phyloP scores from a whole-genome alignment of 2,888 invertebrate genomes.

The Cataglyphis albicans region DNA sequence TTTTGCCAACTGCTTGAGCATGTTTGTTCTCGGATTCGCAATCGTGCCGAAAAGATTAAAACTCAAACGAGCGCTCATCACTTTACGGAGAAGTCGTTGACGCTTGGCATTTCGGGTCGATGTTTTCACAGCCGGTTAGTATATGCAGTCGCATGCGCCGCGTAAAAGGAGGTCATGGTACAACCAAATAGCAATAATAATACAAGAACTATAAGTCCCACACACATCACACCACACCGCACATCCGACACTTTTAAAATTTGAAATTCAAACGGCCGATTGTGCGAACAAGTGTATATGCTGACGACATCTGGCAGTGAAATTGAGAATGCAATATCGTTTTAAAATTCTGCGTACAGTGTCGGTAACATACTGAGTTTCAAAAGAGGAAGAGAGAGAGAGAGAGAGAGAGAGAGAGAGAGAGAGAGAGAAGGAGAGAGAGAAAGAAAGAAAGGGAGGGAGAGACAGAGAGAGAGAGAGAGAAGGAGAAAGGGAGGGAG shows the following conservation, averaged over 20 bases:
- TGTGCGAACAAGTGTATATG: background rate
- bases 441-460: too few species aligned
- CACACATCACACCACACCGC: conserved; percentile 58
- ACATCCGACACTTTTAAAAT: conserved; percentile 69
- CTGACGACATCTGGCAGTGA: conserved; percentile 48
- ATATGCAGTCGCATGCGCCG: conserved; percentile 77
- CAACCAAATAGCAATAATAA: conserved; percentile 84
- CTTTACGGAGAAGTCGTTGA: conserved; percentile 68
- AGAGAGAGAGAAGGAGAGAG: too few species aligned
- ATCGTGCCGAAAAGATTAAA: background rate
- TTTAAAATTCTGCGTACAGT: background rate
- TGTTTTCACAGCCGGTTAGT: conserved; percentile 84
- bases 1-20: background rate
- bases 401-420: too few species aligned
- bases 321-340: background rate
- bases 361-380: background rate
- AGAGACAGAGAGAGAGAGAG: too few species aligned
- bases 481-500: too few species aligned
- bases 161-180: conserved; percentile 85
- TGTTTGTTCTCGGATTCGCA: background rate
- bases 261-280: background rate
- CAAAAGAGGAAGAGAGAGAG: too few species aligned
- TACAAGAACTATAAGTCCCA: conserved; percentile 79
- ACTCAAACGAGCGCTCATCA: conserved; percentile 49
- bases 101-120: conserved; percentile 77